A percentile compares a stretch with the other conserved stretches of the same genome.
Evolutionary conservation across 2,888 invertebrate species (phyloP).

Genomic region (Caenorhabditis sp.): DNA sequence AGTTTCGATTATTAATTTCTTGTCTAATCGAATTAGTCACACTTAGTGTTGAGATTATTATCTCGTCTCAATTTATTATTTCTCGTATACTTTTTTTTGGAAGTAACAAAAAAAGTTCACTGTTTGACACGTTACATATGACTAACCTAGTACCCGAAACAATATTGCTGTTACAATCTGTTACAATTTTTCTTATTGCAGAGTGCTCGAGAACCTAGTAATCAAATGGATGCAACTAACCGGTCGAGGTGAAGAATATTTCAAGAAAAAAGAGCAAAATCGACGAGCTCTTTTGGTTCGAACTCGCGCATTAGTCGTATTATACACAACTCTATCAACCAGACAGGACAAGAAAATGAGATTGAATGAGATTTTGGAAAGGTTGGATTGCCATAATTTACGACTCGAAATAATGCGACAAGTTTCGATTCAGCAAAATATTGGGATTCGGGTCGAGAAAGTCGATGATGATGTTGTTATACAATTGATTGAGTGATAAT

Average conservation of each 20-base stretch:
- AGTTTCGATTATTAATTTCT: neutral
- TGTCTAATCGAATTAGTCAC: neutral
- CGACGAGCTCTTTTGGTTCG: conserved; percentile 14
- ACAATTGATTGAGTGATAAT: neutral
- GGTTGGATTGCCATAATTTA: conserved; percentile 77
- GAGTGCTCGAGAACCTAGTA: conserved; percentile 28
- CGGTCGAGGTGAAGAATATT: neutral
- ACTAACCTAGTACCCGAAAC: no score
- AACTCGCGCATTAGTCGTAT: conserved; percentile 14
- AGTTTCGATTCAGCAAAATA: conserved; percentile 5
- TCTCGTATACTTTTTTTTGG: neutral
- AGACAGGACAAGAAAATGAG: conserved; percentile 82
- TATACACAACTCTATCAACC: conserved; percentile 12
- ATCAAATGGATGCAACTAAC: conserved; percentile 15
- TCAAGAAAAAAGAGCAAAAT: conserved; percentile 5
- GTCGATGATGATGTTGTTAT: neutral
- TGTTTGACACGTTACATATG: neutral
- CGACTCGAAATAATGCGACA: conserved; percentile 4
- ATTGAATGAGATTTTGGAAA: conserved; percentile 85
- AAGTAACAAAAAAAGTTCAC: neutral
- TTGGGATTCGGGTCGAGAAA: conserved; percentile 4
- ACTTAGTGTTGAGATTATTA: neutral
- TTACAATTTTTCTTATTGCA: conserved; percentile 2
- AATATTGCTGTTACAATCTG: no score
- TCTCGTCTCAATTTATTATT: neutral